Percentiles rank a stretch among this genome's conserved stretches.
Evolutionary conservation across 2,113 vertebrate genomes (phyloP).

Genomic region (Pollachius pollachius): DNA sequence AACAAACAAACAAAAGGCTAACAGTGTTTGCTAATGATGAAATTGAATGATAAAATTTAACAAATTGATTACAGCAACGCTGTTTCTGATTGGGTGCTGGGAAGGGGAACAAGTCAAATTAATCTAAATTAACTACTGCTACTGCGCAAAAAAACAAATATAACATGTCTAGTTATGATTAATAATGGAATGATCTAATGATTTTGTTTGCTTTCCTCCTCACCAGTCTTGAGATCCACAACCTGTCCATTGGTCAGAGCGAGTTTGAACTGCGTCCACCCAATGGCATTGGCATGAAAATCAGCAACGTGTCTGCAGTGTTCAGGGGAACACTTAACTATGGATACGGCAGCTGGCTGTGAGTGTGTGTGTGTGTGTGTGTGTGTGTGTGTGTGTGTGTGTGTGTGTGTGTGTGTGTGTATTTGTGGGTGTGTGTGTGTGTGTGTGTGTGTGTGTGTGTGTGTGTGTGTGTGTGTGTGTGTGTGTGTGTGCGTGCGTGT

Average conservation of each 20-base stretch:
- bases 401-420: slow-evolving; percentile 38
- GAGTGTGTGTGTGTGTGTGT: slow-evolving; percentile 51
- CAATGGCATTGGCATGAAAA: slow-evolving; percentile 66
- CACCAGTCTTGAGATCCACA: slow-evolving; percentile 79
- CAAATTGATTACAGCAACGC: neutral
- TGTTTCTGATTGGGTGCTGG: neutral
- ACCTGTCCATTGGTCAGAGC: slow-evolving; percentile 78
- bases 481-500: slow-evolving; percentile 66
- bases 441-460: slow-evolving; percentile 70
- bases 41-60: neutral
- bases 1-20: too few species aligned
- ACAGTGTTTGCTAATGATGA: too few species aligned
- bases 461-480: slow-evolving; percentile 71
- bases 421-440: too few species aligned
- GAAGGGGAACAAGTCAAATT: too few species aligned
- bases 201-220: neutral
- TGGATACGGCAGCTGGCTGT: slow-evolving; percentile 78
- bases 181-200: too few species aligned
- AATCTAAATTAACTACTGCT: too few species aligned
- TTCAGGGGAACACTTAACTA: slow-evolving; percentile 83
- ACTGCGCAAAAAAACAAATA: too few species aligned
- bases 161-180: too few species aligned
- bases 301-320: slow-evolving; percentile 74
- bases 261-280: slow-evolving; percentile 74
- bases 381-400: slow-evolving; percentile 63